Conservation (phyloP, 2,888 invertebrate genomes). For the Tinea semifulvella region DNA sequence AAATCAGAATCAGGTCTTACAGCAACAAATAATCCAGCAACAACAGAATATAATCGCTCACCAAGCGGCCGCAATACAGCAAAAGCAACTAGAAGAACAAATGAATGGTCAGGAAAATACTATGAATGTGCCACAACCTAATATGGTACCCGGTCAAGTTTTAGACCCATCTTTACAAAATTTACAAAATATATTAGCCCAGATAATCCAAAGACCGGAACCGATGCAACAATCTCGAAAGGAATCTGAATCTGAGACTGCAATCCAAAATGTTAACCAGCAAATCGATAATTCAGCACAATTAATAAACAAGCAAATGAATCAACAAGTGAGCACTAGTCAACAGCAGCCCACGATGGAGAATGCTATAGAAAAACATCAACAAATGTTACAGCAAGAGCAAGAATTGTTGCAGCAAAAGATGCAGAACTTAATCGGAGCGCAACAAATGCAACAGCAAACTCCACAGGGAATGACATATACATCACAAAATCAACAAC, state of each 20-base stretch:
- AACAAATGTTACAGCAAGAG: slow-evolving; percentile 26
- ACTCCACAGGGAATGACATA: slow-evolving; percentile 26
- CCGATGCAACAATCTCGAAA: slow-evolving; percentile 47
- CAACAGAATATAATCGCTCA: slow-evolving; percentile 57
- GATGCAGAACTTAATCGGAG: slow-evolving; percentile 40
- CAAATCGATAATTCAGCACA: slow-evolving; percentile 27
- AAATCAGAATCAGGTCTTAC: slow-evolving; percentile 59
- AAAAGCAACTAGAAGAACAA: slow-evolving; percentile 54
- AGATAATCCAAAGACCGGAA: slow-evolving; percentile 57
- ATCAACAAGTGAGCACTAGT: slow-evolving; percentile 29
- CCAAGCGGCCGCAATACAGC: slow-evolving; percentile 55
- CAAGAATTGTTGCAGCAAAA: slow-evolving; percentile 42
- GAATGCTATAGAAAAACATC: slow-evolving; percentile 18
- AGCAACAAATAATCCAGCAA: slow-evolving; percentile 62
- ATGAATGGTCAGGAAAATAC: slow-evolving; percentile 41
- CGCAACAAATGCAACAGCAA: slow-evolving; percentile 40
- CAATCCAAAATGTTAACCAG: slow-evolving; percentile 21
- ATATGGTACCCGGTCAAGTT: slow-evolving; percentile 46
- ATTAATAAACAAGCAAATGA: slow-evolving; percentile 28
- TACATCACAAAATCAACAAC: slow-evolving; percentile 31
- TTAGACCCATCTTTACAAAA: slow-evolving; percentile 63
- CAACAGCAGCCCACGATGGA: slow-evolving; percentile 18
- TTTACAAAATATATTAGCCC: slow-evolving; percentile 50
- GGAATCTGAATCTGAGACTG: slow-evolving; percentile 46
- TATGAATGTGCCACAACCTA: slow-evolving; percentile 39